Base-by-base conservation (phyloP, 2,113 vertebrate genomes). In the Salminus brasiliensis region DNA sequence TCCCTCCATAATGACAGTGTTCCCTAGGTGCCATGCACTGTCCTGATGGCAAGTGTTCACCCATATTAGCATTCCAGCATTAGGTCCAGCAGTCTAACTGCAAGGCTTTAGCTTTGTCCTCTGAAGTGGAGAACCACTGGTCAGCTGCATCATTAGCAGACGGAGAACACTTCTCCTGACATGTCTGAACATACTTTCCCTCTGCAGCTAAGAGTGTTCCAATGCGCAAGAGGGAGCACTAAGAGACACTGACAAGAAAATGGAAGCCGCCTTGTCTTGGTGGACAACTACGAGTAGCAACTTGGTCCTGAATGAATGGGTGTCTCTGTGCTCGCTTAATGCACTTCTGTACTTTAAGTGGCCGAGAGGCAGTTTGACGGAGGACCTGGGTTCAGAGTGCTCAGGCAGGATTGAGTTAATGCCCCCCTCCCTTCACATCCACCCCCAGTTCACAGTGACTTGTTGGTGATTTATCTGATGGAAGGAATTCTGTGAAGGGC, bases 401-500 rank as follows among this genome's bases (percentile, higher is more conserved):
- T 88, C 87, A 88, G 89, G 63, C 88, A 88, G 86, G 88, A 88
- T 89, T 92, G 91, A 90, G 91, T 93, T 92, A 91, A 90, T 78
- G 84, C 82, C 85, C 79, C 88, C 77, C 74, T 80, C 67, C 74
- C 80, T 52, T 34, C 53, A 69, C 73, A 49, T 69, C 80, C 88
- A 78, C 87, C 89, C 84, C 82, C 67, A 49, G 75, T 90, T 90
- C 85, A 80, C 91, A 88, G 83, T 90, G 93, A 90, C 90, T 92
- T 81, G 89, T 88, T 74, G 88, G 84, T 94, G 93, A 94, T 94
- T 94, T 94, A 94, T 94, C 90, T 92, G 91, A 92, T 90, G 89
- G 92, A 91, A 94, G 92, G 93, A 93, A 94, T 93, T 93, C 91
- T 89, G 89, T 86, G 85, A 88, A 88, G 89, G 88, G 88, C 89